Evolutionary conservation across 2,797 vertebrate species (phyloP), one percentile per base, ranked within the genome.

Genomic region (Sitta carolinensis): DNA sequence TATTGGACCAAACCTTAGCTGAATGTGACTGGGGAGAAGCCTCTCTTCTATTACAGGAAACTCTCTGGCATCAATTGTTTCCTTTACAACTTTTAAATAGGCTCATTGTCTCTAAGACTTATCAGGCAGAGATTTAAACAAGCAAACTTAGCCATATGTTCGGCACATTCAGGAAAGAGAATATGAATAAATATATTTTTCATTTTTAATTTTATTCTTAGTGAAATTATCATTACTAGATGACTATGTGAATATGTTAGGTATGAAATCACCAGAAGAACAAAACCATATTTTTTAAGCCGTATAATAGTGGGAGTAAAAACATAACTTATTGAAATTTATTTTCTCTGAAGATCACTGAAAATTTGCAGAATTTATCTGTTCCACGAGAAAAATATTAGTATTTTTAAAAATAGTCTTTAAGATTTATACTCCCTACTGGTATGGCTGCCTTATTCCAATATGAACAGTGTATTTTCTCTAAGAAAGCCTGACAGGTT

Each of bases 31-130:
- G 52, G 7, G 38, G 27, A 67, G 38, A 67, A 73, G 4, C 72
- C 26, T 67, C n/a, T 70, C 77, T 85, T 77, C 84, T 87, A 21
- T 74, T 67, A 77, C 93, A 96, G 93, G 94, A 96, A 96, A 58
- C 42, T 36, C 4, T 85, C 82, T 36, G n/a, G 13, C 3, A 0
- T 61, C 58, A 89, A 93, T 67, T 80, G 74, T 80, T 96, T 96
- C 95, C 95, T 95, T 48, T 89, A 89, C 22, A 50, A 30, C 45
- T 80, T 77, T 38, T 73, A 82, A 87, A 83, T 45, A 82, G 74
- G 67, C 19, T 22, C 45, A 57, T 76, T 82, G 55, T 83, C 19
- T 70, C 55, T 34, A 22, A 67, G 55, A 63, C 45, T 82, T 92
- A 74, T 57, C 63, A 63, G 26, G 23, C 21, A 87, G 74, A 92